Conservation (phyloP, 2,113 vertebrate species). For the Pomatostomus ruficeps region DNA sequence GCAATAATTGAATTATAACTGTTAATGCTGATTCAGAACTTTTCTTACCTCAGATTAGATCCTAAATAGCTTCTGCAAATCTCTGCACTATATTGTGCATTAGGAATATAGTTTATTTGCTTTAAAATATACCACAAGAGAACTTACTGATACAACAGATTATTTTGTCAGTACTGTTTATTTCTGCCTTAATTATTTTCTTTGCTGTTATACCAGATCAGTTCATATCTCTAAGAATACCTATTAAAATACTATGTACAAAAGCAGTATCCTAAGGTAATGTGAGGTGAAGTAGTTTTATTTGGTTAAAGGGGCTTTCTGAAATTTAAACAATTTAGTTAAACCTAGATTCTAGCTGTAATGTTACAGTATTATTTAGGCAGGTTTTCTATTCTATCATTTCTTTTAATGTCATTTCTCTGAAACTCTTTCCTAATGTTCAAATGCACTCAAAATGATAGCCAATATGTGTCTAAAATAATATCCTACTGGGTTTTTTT, state of each 20-base stretch:
- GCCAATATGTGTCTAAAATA: not conserved
- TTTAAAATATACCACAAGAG: conserved; percentile 25
- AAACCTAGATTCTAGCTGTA: not conserved
- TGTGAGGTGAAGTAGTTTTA: not conserved
- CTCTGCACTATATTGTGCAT: conserved; percentile 46
- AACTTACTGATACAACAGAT: not conserved
- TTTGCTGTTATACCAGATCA: conserved; percentile 39
- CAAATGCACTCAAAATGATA: not conserved
- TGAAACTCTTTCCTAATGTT: not conserved
- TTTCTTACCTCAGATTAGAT: conserved; percentile 62
- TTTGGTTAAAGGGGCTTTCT: conserved; percentile 23
- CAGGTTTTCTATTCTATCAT: not conserved
- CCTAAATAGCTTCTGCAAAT: conserved; percentile 72
- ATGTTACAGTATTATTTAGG: not conserved
- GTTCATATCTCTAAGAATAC: not conserved
- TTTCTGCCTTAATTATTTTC: conserved; percentile 16
- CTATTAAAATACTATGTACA: not conserved
- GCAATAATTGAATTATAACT: conserved; percentile 67
- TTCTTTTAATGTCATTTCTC: not conserved
- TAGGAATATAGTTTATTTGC: conserved; percentile 35
- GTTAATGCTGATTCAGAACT: conserved; percentile 65
- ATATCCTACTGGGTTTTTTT: not conserved
- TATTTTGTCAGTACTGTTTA: not conserved
- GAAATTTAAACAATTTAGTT: not conserved
- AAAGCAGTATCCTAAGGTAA: conserved; percentile 9